These are phyloP conservation scores for Caenorhabditis drosophilae DNA, from an alignment of 2,888 invertebrate species.

Conservation along the genomic window DNA sequence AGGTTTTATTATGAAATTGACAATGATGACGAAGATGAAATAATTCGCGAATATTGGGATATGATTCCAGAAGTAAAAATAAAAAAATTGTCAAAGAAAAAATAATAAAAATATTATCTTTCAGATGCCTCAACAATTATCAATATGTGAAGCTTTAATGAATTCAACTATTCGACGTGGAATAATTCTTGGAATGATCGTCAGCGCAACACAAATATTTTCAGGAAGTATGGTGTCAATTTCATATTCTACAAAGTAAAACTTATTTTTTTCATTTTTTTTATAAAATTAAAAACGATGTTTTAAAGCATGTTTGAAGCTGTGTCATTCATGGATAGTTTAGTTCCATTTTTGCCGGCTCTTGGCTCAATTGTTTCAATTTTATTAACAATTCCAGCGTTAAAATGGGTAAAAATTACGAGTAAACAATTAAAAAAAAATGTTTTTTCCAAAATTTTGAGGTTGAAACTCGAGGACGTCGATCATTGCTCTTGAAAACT, in stretches of 20 bases:
- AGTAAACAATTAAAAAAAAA: background rate
- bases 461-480: constrained; percentile 61
- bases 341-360: constrained; percentile 60
- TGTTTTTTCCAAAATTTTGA: no score
- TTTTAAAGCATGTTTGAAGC: constrained; percentile 61
- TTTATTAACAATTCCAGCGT: constrained; percentile 60
- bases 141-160: constrained; percentile 37
- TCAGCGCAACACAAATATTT: constrained; percentile 60
- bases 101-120: no score
- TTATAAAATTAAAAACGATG: background rate
- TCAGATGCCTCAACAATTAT: constrained; percentile 51
- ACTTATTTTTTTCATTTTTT: background rate
- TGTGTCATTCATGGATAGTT: constrained; percentile 53
- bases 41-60: constrained; percentile 55
- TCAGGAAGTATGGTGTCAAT: constrained; percentile 63
- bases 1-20: constrained; percentile 60
- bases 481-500: constrained; percentile 56
- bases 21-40: constrained; percentile 52
- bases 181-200: constrained; percentile 57
- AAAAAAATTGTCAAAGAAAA: no score
- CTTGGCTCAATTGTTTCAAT: constrained; percentile 59
- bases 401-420: constrained; percentile 45
- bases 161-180: constrained; percentile 42
- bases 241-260: constrained; percentile 59
- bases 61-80: constrained; percentile 52